Base-by-base conservation (phyloP, 1,140 invertebrate genomes). In the Cepaea nemoralis region DNA sequence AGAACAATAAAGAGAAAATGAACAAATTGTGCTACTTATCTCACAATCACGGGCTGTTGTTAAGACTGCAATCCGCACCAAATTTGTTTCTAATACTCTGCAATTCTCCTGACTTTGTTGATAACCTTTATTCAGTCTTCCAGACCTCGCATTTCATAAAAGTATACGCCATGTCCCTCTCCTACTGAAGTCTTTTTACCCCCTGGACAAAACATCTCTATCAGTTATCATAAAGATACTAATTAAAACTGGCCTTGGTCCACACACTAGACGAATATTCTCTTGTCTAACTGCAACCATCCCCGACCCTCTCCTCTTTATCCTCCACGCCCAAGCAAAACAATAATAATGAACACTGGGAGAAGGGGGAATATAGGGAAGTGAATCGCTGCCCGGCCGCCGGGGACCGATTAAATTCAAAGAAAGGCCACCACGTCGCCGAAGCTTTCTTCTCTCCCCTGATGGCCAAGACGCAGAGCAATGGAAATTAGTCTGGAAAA, bases 401-500 rank as follows among this genome's bases (percentile, higher is more conserved):
- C 33, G 0, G 77, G 77, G 66, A 67, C 35, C 63, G 77, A 78
- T 78, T 78, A 69, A 78, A 78, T 78, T 69, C 42, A 40, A 69
- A 69, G 66, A 63, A 42, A 69, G 77, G 39, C 77, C 63, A 69
- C 37, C 2, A 3, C 45, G 77, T 78, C 59, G 77, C 77, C 40
- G 45, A 77, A 69, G 63, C 77, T 69, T 78, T 69, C 63, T 78
- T 27, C 63, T 45, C 59, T 2, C 35, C 77, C 3, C 75, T 16
- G 39, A 12, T 6, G 2, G 5, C 12, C 42, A 45, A 14, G n/a
- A 31, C 71, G 39, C 40, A 42, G 39, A 78, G 77, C 77, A 50
- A 78, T 78, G 63, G 63, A 78, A 78, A 78, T 78, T 78, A 78
- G 77, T 66, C 66, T 42, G 24, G 59, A 78, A 78, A 78, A 78